Conservation (phyloP, 1,140 invertebrate genomes). For the Berghia stephanieae region DNA sequence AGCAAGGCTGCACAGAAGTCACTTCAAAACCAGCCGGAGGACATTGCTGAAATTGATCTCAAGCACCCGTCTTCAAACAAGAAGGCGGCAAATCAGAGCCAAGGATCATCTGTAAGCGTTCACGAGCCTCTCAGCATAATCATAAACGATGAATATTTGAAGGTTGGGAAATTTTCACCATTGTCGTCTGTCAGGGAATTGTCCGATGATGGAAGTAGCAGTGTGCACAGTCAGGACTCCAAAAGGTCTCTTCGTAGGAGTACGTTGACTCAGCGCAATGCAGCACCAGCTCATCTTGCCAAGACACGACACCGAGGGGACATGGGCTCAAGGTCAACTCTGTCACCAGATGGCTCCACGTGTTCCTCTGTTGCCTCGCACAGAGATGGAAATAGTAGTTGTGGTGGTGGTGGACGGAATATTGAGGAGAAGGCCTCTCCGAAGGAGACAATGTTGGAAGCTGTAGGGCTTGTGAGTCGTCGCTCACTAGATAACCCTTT, state of each 20-base stretch:
- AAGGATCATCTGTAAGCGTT: too few species aligned
- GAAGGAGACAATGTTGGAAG: constrained; percentile 38
- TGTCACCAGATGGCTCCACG: constrained; percentile 18
- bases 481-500: constrained; percentile 23
- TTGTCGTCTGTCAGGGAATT: constrained; percentile 18
- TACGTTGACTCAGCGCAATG: constrained; percentile 37
- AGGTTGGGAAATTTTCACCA: constrained; percentile 17
- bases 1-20: constrained; percentile 8
- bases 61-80: too few species aligned
- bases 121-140: constrained; percentile 31
- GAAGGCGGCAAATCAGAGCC: too few species aligned
- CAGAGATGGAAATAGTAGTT: not conserved
- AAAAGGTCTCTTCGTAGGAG: constrained; percentile 28
- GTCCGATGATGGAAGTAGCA: constrained; percentile 22
- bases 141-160: constrained; percentile 31
- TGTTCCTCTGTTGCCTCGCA: constrained; percentile 23
- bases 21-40: constrained; percentile 11
- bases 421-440: constrained; percentile 30
- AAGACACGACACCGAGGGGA: constrained; percentile 5
- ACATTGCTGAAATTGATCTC: too few species aligned
- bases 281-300: constrained; percentile 30
- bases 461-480: constrained; percentile 35
- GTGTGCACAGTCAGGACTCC: constrained; percentile 26
- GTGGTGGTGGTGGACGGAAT: not conserved
- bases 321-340: not conserved